These are phyloP conservation scores for Orchesellides sinensis DNA, from an alignment of 2,888 invertebrate species.

Conservation along the genomic window DNA sequence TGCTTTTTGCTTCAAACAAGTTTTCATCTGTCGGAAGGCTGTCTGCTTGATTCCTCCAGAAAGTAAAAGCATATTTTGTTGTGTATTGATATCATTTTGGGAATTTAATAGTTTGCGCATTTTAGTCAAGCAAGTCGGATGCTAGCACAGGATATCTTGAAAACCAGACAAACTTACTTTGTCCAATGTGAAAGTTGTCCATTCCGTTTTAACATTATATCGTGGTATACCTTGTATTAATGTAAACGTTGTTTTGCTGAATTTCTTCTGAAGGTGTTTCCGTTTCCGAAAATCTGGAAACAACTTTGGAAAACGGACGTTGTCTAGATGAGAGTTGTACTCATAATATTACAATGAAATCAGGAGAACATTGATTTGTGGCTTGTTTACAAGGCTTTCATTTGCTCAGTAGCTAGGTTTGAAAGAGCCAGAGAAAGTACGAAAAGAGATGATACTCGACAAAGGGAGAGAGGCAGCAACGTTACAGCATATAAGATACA, in stretches of 20 bases:
- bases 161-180: not conserved
- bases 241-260: slow-evolving; percentile 20
- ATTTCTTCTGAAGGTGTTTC: slow-evolving; percentile 53
- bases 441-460: slow-evolving; percentile 29
- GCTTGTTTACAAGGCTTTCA: not conserved
- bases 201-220: not conserved
- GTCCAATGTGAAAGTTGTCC: not conserved
- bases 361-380: not conserved
- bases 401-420: too few relatives aligned
- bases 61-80: not conserved
- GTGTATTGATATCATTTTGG: slow-evolving; percentile 7
- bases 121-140: too few relatives aligned
- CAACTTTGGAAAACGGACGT: slow-evolving; percentile 32
- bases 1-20: slow-evolving; percentile 27
- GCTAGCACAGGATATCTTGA: slow-evolving; percentile 2
- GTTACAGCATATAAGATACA: not conserved
- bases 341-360: not conserved
- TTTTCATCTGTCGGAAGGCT: slow-evolving; percentile 54
- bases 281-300: slow-evolving; percentile 66
- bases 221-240: slow-evolving; percentile 17
- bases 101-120: too few relatives aligned
- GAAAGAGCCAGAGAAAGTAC: not conserved
- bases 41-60: not conserved
- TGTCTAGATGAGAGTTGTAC: slow-evolving; percentile 20
- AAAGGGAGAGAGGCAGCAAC: not conserved